Base-by-base conservation (phyloP, 2,797 vertebrate species). In the Dromococcyx pavoninus region DNA sequence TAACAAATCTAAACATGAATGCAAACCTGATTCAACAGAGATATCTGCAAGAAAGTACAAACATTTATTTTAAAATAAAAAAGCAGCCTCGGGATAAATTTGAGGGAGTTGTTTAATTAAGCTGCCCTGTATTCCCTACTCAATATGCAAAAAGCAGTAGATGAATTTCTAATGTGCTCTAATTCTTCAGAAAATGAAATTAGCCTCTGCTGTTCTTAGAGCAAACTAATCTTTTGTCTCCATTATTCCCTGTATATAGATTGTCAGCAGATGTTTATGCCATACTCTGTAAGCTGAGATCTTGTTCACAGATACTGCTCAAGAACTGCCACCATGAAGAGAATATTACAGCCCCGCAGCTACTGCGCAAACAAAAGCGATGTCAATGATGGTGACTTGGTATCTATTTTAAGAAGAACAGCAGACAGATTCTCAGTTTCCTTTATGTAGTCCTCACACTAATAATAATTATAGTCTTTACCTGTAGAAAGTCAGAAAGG, bases 381-480 rank as follows among this genome's bases (percentile, higher is more conserved):
- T 61, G 41, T 9, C 66, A 86, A 24, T 18, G 44, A 35, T 33
- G 79, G n/a, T 32, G 61, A 46, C 41, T 74, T 0, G 3, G 27
- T 74, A 56, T 51, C 61, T 94, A 65, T 77, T 94, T 94, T 88
- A 82, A 86, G 84, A 75, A 44, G 56, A 87, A 28, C 53, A 79
- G 35, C 22, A 74, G 57, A 33, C 62, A 56, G 27, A 19, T 4
- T 56, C 30, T 56, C 43, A 21, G 17, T 69, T 88, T 64, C 46
- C 46, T 86, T 70, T 74, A 39, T 82, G 75, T 46, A 57, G 10
- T 51, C 41, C n/a, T 85, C 30, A 32, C 14, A 37, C 6, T 69
- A 50, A 37, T 56, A 81, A 39, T 74, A 61, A 77, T 51, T 62
- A 75, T 5, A 61, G 32, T 39, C 50, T 73, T 41, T 80, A 76